Base-by-base conservation (phyloP, 2,113 vertebrate genomes). In the Sylvietta virens region DNA sequence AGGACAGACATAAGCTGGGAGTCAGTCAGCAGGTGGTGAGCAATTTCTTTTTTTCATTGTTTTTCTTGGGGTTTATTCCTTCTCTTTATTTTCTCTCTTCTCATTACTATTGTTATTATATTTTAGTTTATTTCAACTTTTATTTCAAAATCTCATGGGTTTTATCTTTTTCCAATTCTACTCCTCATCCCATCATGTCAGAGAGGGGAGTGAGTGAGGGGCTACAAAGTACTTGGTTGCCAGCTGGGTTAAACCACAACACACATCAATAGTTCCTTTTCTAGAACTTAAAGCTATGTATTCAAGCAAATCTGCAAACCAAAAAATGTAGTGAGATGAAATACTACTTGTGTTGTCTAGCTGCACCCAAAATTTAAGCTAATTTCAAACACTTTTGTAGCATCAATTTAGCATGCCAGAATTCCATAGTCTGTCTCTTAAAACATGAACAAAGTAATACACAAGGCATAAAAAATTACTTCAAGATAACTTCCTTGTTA, bases 401-500 rank as follows among this genome's bases (percentile, higher is more conserved):
- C 37, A 88, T 6, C 2, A 81, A 79, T 76, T 94, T 70, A 83
- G 28, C 31, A 61, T 22, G 44, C 56, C 48, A 83, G 67, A 94
- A 94, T 78, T 85, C 54, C 40, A 70, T 2, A 42, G 51, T 45
- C 37, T 37, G 12, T 6, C 57, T 74, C 56, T 73, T 83, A 73
- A 93, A 95, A 88, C 1, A 4, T 1, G 19, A 91, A 67, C 18
- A 58, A 90, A 94, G 53, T 90, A 95, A 94, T 56, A 92, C 1
- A 78, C 4, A 85, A 90, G 35, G 48, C 56, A 96, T 47, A 60
- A 96, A 89, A 93, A 94, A 45, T 10, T 35, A 91, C 81, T 95
- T 74, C 73, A 74, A 53, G 37, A 79, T 86, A 96, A 92, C 50
- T 95, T 86, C 15, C 20, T 86, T 88, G 84, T 83, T 51, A 88